Evolutionary conservation across 2,797 vertebrate species (phyloP).

Genomic region (Nasua narica): DNA sequence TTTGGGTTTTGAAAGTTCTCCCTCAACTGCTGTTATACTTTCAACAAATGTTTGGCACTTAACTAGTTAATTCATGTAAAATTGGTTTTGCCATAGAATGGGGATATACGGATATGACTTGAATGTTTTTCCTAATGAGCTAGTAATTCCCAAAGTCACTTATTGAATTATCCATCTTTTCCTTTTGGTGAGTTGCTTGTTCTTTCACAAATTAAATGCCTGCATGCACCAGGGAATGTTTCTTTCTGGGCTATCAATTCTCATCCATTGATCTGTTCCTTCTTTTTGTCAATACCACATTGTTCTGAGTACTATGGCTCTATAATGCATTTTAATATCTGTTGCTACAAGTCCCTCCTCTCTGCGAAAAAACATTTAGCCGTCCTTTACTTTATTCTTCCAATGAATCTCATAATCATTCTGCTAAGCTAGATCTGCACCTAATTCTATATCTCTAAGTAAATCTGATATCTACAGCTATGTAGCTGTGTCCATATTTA

Average conservation of each 20-base stretch:
- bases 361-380: neutral
- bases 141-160: neutral
- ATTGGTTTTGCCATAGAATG: neutral
- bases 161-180: neutral
- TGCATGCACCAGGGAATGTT: too few relatives aligned
- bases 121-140: neutral
- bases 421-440: neutral
- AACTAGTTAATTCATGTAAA: neutral
- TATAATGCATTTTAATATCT: neutral
- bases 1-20: neutral
- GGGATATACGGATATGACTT: neutral
- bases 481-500: neutral
- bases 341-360: neutral
- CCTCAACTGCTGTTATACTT: neutral
- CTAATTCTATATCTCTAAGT: neutral
- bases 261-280: neutral
- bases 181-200: neutral
- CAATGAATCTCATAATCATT: neutral
- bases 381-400: neutral
- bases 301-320: conserved; percentile 10
- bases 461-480: neutral
- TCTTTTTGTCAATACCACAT: neutral
- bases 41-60: neutral
- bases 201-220: conserved; percentile 29
- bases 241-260: neutral